Base-by-base conservation (phyloP, 2,888 invertebrate genomes). In the Athalia circularis region DNA sequence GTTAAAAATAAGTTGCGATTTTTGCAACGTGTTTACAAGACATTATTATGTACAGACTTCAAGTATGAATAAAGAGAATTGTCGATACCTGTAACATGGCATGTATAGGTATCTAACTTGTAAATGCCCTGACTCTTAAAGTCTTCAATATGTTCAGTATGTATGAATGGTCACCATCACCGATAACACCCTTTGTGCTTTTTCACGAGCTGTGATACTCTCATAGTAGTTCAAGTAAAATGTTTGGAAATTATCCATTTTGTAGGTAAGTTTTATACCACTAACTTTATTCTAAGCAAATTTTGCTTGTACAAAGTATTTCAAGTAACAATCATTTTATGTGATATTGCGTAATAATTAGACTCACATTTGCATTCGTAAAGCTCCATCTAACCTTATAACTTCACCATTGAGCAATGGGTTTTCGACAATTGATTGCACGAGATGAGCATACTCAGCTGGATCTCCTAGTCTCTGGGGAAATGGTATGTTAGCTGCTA, bases 321-420 rank as follows among this genome's bases (percentile, higher is more conserved):
- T 29, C 29, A 29, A 6, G n/a, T 54, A 54, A 54, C 54, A 54
- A 54, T 29, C 29, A 29, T 2, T 29, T 29, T 54, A 54, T 11
- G 0, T 6, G 0, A 54, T 6, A 11, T n/a, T 6, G n/a, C 54
- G 7, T 54, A 54, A 54, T 54, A 54, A 54, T 54, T 68, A 9
- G 6, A 47, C 45, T 90, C 85, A 92, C 65, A 92, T 91, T 84
- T 92, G 92, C 93, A 93, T 92, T 85, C 93, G 91, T 5, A 93
- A 86, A 15, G 92, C 92, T 62, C 92, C 93, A 80, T 93, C 93
- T 8, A 93, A 86, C 72, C 93, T 91, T 82, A 93, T 93, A 2
- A 92, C 92, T 85, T 93, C 93, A 0, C 93, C 93, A 77, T 93
- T 93, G 29, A 93, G 87, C 90, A 93, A 88, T 0, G 92, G 91